phyloP scores from a whole-genome alignment of 2,797 vertebrate genomes.

The Sandelia bainsii region DNA sequence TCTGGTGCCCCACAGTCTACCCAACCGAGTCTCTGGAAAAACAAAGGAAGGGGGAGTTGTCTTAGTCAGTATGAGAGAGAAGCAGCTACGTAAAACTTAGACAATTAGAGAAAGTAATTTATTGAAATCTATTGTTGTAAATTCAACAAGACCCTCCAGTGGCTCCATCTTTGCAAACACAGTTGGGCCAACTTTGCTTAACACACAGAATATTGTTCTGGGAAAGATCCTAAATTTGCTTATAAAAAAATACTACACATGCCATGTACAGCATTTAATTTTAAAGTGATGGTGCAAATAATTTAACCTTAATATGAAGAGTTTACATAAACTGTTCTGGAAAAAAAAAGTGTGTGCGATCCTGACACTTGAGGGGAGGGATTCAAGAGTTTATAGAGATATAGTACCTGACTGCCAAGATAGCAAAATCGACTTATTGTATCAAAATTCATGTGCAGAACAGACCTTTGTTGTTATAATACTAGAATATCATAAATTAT shows the following conservation, averaged over 20 bases:
- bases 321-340: neutral
- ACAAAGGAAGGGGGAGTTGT: conserved; percentile 33
- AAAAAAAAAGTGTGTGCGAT: too few relatives aligned
- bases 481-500: too few relatives aligned
- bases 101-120: conserved; percentile 29
- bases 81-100: conserved; percentile 17
- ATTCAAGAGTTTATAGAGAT: conserved; percentile 2
- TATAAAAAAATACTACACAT: neutral
- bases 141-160: neutral
- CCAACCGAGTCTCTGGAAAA: conserved; percentile 51
- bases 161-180: conserved; percentile 14
- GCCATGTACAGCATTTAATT: neutral
- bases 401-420: too few relatives aligned
- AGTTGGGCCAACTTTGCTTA: neutral
- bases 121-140: conserved; percentile 22
- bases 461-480: too few relatives aligned
- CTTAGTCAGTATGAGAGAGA: conserved; percentile 22
- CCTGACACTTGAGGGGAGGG: neutral
- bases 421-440: too few relatives aligned
- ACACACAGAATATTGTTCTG: neutral
- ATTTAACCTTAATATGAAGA: neutral
- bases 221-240: conserved; percentile 3
- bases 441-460: too few relatives aligned
- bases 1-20: conserved; percentile 80
- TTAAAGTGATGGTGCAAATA: neutral